A percentile compares a stretch with the other conserved stretches of the same genome.
Evolutionary conservation across 2,113 vertebrate genomes (phyloP).

Genomic region (Dissostichus mawsoni): DNA sequence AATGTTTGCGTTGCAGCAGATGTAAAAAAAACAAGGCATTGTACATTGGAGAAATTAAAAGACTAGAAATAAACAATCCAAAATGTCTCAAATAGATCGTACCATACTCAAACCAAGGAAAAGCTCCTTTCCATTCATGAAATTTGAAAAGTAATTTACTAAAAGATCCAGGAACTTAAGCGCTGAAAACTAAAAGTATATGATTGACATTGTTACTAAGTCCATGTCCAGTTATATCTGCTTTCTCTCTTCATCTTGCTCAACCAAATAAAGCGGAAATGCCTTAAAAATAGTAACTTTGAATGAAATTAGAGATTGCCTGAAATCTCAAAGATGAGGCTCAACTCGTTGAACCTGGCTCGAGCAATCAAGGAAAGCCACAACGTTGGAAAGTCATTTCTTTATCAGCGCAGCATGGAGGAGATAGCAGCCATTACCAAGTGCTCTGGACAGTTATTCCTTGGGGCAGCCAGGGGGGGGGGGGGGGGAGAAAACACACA

Average conservation of each 20-base stretch:
- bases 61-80: too few relatives aligned
- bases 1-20: too few relatives aligned
- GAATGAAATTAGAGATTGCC: constrained; percentile 48
- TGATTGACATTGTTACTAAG: constrained; percentile 12
- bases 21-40: too few relatives aligned
- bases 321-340: constrained; percentile 41
- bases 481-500: constrained; percentile 38
- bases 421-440: constrained; percentile 79
- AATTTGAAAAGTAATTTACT: constrained; percentile 6
- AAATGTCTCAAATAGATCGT: too few relatives aligned
- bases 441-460: constrained; percentile 64
- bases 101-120: background rate
- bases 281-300: constrained; percentile 32
- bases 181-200: background rate
- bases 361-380: constrained; percentile 68
- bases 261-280: constrained; percentile 37
- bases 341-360: constrained; percentile 65
- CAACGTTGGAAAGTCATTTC: constrained; percentile 74
- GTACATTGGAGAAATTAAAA: too few relatives aligned
- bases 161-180: constrained; percentile 8
- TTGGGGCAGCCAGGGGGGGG: constrained; percentile 45
- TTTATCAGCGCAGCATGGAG: constrained; percentile 50
- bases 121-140: too few relatives aligned
- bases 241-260: background rate
- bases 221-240: constrained; percentile 3